These are phyloP conservation scores for Hemicrepidius hirtus DNA, from an alignment of 2,888 invertebrate genomes.

Conservation along the genomic window DNA sequence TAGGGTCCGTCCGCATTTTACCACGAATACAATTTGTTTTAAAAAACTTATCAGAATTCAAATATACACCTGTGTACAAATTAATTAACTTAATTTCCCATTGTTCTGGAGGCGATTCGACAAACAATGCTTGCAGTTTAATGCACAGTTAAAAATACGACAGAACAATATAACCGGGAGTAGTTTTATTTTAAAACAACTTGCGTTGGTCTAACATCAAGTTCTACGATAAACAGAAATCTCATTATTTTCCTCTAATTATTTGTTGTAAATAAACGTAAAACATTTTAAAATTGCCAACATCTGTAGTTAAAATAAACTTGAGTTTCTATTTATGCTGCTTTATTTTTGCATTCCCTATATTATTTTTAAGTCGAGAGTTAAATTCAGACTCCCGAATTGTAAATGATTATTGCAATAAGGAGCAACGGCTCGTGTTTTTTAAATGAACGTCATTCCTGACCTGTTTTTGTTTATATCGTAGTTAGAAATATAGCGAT, in stretches of 20 bases:
- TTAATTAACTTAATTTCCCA: too few species aligned
- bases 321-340: neutral
- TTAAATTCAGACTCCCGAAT: neutral
- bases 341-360: neutral
- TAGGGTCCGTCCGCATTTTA: too few species aligned
- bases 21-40: too few species aligned
- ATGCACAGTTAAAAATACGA: too few species aligned
- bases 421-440: neutral
- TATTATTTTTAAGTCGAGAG: neutral
- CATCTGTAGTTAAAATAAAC: constrained; percentile 7
- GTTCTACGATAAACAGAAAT: too few species aligned
- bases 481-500: neutral
- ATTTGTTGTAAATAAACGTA: neutral
- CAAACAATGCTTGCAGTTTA: too few species aligned
- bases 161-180: too few species aligned
- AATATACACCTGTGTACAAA: too few species aligned
- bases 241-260: neutral
- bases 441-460: neutral
- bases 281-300: neutral
- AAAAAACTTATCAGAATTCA: too few species aligned
- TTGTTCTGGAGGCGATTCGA: too few species aligned
- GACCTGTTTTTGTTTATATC: constrained; percentile 18
- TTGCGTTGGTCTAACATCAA: too few species aligned
- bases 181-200: too few species aligned
- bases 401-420: constrained; percentile 4